Percentiles rank a stretch among this genome's conserved stretches.
These are phyloP conservation scores for Pseudanteris insignis DNA, from an alignment of 2,888 invertebrate species.

Conservation along the genomic window DNA sequence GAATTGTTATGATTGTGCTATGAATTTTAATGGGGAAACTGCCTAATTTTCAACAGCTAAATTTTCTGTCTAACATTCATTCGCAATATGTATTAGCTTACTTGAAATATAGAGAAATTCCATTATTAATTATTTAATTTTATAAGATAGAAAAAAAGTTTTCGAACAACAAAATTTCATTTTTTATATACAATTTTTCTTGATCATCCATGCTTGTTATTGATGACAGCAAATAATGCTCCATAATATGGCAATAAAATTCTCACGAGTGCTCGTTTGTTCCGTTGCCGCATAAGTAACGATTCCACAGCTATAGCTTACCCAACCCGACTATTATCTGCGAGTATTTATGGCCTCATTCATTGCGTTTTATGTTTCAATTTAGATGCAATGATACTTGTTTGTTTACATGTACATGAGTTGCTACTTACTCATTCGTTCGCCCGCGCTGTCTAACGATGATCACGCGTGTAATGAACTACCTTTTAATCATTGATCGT, in stretches of 20 bases:
- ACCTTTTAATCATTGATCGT: slow-evolving; percentile 18
- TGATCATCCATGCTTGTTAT: slow-evolving; percentile 10
- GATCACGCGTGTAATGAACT: slow-evolving; percentile 52
- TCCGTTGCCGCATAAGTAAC: slow-evolving; percentile 56
- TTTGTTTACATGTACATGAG: slow-evolving; percentile 63
- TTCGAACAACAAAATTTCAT: too few species aligned
- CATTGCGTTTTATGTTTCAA: slow-evolving; percentile 65
- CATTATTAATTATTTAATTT: too few species aligned
- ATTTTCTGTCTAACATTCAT: too few species aligned
- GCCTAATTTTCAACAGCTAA: too few species aligned
- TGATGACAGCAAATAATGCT: slow-evolving; percentile 32
- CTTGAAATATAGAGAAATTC: too few species aligned
- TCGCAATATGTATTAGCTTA: too few species aligned
- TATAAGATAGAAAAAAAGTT: too few species aligned
- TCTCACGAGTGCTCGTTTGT: slow-evolving; percentile 46
- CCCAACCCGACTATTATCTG: slow-evolving; percentile 65
- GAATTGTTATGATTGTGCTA: too few species aligned
- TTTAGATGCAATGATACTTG: slow-evolving; percentile 66
- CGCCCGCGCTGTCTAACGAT: slow-evolving; percentile 56
- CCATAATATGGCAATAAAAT: slow-evolving; percentile 47
- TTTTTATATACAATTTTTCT: too few species aligned
- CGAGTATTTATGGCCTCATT: slow-evolving; percentile 63
- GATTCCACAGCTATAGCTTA: slow-evolving; percentile 62
- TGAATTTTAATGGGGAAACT: too few species aligned
- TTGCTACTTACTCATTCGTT: slow-evolving; percentile 56